Conservation (phyloP, 2,888 invertebrate species). For the Leptogaster cylindrica region DNA sequence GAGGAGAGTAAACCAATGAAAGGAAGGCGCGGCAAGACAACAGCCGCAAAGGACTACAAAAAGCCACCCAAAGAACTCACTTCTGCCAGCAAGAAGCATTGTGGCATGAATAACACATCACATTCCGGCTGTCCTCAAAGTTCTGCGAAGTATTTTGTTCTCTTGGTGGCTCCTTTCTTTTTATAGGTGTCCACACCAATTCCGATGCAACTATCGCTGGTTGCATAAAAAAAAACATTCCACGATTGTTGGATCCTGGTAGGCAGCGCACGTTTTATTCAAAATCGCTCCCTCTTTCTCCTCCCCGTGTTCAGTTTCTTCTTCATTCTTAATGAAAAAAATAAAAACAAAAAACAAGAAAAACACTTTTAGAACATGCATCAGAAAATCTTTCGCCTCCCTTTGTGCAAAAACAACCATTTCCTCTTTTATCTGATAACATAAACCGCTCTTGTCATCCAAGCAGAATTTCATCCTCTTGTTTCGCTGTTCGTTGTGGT, state of each 20-base stretch:
- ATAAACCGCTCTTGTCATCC: slow-evolving; percentile 1
- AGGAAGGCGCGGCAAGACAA: not conserved
- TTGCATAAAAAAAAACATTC: no score
- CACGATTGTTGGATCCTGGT: no score
- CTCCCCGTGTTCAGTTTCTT: no score
- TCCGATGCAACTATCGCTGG: not conserved
- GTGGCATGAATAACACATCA: slow-evolving; percentile 40
- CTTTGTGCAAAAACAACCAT: no score
- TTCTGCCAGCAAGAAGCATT: slow-evolving; percentile 17
- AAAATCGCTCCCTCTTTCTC: no score
- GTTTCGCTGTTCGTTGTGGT: not conserved
- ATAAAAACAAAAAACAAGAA: no score
- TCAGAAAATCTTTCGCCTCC: no score
- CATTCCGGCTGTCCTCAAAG: slow-evolving; percentile 38
- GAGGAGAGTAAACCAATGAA: not conserved
- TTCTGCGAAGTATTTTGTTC: slow-evolving; percentile 38
- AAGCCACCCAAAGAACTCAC: not conserved
- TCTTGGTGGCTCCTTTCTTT: slow-evolving; percentile 26
- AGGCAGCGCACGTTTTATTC: no score
- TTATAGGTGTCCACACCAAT: slow-evolving; percentile 14
- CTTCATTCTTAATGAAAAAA: no score
- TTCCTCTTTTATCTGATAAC: slow-evolving; percentile 27
- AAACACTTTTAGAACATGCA: no score
- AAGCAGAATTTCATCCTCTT: slow-evolving; percentile 18
- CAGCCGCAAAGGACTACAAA: slow-evolving; percentile 13